Base-by-base conservation (phyloP, 2,113 vertebrate genomes). In the Cheilinus undulatus region DNA sequence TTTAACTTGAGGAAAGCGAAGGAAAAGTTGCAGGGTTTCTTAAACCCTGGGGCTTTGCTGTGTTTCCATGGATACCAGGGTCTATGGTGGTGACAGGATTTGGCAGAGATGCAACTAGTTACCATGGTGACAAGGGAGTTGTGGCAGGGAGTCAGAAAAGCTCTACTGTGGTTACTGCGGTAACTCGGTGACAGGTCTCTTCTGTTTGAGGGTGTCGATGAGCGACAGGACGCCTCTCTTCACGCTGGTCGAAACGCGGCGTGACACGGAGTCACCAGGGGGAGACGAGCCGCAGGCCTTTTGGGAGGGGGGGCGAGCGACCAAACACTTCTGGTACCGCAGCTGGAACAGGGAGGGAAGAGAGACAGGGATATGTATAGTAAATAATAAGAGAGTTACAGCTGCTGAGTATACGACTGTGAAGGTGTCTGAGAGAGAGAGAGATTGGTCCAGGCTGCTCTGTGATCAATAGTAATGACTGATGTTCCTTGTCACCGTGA, bases 171-270 rank as follows among this genome's bases (percentile, higher is more conserved):
- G 72, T 89, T 92, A 94, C 94, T 98, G 97, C 0, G 97, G 96
- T 68, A 92, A 90, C 84, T 99, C 97, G 0, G 95, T 83, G 81
- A 97, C 94, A 0, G 97, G 96, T 57, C 96, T 96, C 89, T 99
- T 99, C 94, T 97, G 97, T 95, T 99, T 99, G 93, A 99, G 95
- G 89, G 97, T 98, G 95, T 99, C 97, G 92, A 99, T 98, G 90
- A 99, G 97, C 28, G 97, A 99, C 56, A 98, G 88, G 71, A 99
- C 97, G 42, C 97, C 97, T 4, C 95, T 90, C 86, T 99, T 99
- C 23, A 99, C 97, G 0, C 98, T 98, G 56, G 95, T 98, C 1
- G 97, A 99, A 73, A 99, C 97, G 68, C 98, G 95, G 12, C 97
- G 94, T 14, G 97, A 97, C 91, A 99, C 90, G 0, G 98, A 98